phyloP scores from a whole-genome alignment of 2,797 vertebrate genomes.

The Trachops cirrhosus region DNA sequence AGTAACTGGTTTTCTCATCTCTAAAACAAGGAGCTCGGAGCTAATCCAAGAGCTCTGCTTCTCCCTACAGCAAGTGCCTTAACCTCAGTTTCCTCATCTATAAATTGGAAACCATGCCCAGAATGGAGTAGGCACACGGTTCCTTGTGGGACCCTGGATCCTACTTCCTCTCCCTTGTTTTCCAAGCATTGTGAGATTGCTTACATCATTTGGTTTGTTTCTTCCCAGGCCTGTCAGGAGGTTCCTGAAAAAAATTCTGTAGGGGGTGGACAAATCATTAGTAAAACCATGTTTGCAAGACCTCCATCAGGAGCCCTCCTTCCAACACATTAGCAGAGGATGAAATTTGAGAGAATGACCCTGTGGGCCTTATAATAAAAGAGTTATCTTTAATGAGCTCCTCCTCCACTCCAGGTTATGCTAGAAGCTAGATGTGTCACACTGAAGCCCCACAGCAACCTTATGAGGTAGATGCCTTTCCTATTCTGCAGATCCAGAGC shows the following conservation, averaged over 20 bases:
- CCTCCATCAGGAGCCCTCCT: background rate
- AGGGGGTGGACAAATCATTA: background rate
- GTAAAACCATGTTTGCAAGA: background rate
- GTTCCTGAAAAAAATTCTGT: background rate
- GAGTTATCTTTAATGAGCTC: background rate
- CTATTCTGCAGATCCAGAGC: background rate
- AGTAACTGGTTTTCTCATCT: background rate
- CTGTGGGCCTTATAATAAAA: too few relatives aligned
- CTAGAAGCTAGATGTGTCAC: background rate
- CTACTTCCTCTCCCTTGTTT: background rate
- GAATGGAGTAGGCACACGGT: accelerated
- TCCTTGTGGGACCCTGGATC: too few relatives aligned
- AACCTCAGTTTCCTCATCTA: background rate
- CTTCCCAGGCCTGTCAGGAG: background rate
- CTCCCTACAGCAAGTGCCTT: background rate
- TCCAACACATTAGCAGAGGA: background rate
- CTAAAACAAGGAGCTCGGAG: background rate
- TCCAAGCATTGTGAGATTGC: background rate
- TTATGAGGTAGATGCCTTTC: background rate
- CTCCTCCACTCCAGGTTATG: background rate
- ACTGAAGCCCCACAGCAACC: background rate
- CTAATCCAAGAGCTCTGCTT: background rate
- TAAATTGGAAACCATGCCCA: background rate
- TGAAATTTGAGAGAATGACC: background rate
- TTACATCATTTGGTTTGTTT: background rate